Evolutionary conservation across 2,113 vertebrate genomes (phyloP), one percentile per base, ranked within the genome.

Genomic region (Fulica atra): DNA sequence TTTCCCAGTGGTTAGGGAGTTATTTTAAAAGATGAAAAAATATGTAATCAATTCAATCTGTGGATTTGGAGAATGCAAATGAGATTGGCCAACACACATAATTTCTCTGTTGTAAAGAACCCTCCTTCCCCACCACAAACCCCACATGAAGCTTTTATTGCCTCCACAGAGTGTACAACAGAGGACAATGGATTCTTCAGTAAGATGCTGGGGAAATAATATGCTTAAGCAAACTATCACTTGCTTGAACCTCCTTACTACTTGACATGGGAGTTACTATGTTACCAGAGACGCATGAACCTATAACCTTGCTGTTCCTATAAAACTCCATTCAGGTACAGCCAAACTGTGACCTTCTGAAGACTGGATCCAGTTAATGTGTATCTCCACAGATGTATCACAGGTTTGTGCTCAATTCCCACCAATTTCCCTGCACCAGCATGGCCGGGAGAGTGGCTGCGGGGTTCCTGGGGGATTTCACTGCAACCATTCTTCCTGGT

Each of bases 21-120:
- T 93, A 96, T 91, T 97, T 96, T 97, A 87, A 94, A 94, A 96
- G 86, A 92, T 54, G 17, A 57, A 50, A 96, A 94, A 69, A 31
- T 79, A 89, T 48, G 31, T 38, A 57, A 33, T 82, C 70, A 65
- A 65, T 79, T 95, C 76, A 79, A 68, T 46, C 61, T 65, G 82
- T 59, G 82, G 83, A 68, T 91, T 65, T 95, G 81, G 87, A 91
- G 63, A 68, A 63, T 5, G 28, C 46, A 89, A 94, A 56, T 16
- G 42, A 86, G 46, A 84, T 51, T 51, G 53, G 68, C 64, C 18
- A 26, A 90, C 73, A 78, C 20, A 66, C 25, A 72, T 6, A 53
- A 93, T 11, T 87, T 48, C 57, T 71, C 61, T 74, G 24, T 35
- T 54, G 13, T 73, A 79, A 84, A 92, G 72, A 91, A 63, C 7